Base-by-base conservation (phyloP, 2,888 invertebrate genomes). In the Cataglyphis altisquamis region DNA sequence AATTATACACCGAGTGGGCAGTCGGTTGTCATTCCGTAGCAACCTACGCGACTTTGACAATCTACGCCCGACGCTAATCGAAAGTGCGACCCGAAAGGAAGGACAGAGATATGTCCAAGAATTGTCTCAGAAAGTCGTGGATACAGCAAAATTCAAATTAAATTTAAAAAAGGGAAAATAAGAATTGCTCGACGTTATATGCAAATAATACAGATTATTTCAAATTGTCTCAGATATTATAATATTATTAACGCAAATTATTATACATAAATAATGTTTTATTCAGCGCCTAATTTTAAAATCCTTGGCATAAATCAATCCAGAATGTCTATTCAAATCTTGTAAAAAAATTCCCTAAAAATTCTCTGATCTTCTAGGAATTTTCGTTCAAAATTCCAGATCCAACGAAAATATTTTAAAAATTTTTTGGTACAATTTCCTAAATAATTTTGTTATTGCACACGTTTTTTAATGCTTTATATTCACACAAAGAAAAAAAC, bases 11-110 rank as follows among this genome's bases (percentile, higher is more conserved):
- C 45, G 60, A 83, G 91, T 91, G 88, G 92, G 91, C 63, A 87
- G 89, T 77, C 80, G 84, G 84, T 90, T 91, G 88, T 90, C 93
- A 93, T 93, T 92, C 93, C 92, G 81, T 21, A 36, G 0, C 70
- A 91, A 63, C 93, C 93, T 90, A 93, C 93, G 91, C 93, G 83
- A 84, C 89, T 90, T 85, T 87, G 88, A 80, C 88, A 86, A 89
- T 89, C 87, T 85, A 82, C 85, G 84, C 67, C 86, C 87, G 84
- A 81, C 85, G 75, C 41, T 80, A 73, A 82, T 82, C 82, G 78
- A 86, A 86, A 70, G 78, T 41, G 57, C 18, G 32, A 41, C 80
- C 57, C 66, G 81, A 85, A 72, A 81, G 84, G 84, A 83, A 89
- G 77, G 73, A 45, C 55, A 55, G 29, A 32, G 9, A 8, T n/a